Conservation (phyloP, 2,113 vertebrate species). For the Rhea americana region DNA sequence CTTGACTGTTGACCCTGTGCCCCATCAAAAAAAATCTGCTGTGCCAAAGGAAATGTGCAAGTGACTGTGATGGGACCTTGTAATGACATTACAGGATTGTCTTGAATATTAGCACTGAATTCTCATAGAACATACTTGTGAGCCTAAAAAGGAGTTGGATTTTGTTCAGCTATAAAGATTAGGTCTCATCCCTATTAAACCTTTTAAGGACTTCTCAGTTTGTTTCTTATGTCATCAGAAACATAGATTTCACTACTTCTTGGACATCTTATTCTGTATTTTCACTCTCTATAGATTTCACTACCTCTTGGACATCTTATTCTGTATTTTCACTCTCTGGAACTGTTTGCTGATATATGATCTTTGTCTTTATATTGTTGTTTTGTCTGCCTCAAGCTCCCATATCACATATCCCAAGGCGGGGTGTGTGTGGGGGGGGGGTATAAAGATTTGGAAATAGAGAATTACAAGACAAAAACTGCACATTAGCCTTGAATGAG, state of each 20-base stretch:
- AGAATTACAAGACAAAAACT: not conserved
- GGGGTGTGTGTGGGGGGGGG: not conserved
- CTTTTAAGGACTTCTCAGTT: not conserved
- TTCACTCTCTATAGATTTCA: not conserved
- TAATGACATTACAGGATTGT: conserved; percentile 61
- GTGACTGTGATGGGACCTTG: conserved; percentile 66
- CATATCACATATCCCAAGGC: not conserved
- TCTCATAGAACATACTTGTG: conserved; percentile 14
- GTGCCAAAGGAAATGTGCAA: conserved; percentile 61
- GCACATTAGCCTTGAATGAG: not conserved
- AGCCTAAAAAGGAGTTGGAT: conserved; percentile 13
- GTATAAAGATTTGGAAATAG: not conserved
- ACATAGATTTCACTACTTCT: not conserved
- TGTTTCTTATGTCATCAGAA: not conserved
- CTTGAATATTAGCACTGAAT: conserved; percentile 42
- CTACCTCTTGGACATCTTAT: not conserved
- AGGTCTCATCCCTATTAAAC: not conserved
- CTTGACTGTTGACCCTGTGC: conserved; percentile 59
- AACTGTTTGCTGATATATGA: not conserved
- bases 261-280: not conserved
- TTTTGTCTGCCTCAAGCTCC: not conserved
- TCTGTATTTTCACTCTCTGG: not conserved
- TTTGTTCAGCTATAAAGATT: not conserved
- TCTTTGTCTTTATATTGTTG: not conserved
- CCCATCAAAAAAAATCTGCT: conserved; percentile 62